A percentile compares a stretch with the other conserved stretches of the same genome.
These are phyloP conservation scores for Ametastegia equiseti DNA, from an alignment of 2,888 invertebrate species.

Conservation along the genomic window DNA sequence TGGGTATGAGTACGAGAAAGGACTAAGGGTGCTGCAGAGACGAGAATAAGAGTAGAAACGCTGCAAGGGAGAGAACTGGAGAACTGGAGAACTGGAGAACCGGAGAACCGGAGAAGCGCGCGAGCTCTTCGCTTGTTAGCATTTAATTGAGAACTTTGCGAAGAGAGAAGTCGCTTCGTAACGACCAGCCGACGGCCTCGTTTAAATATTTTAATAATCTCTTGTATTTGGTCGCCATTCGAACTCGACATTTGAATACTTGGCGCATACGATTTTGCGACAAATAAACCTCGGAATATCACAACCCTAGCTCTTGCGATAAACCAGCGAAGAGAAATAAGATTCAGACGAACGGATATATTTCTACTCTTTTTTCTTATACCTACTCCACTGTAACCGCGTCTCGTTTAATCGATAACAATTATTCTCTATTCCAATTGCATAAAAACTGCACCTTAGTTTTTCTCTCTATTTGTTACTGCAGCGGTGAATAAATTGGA, in stretches of 20 bases:
- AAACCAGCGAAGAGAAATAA: not conserved
- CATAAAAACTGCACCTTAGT: too few species aligned
- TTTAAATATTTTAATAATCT: conserved; percentile 72
- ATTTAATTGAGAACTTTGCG: conserved; percentile 71
- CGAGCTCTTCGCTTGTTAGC: conserved; percentile 71
- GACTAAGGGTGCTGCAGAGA: conserved; percentile 39
- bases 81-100: conserved; percentile 19
- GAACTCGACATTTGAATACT: conserved; percentile 43
- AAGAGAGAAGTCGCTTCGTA: conserved; percentile 58
- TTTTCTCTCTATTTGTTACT: too few species aligned
- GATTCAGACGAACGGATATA: not conserved
- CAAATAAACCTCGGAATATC: conserved; percentile 51
- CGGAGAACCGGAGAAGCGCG: conserved; percentile 53
- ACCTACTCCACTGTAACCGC: too few species aligned
- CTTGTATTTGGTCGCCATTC: conserved; percentile 63
- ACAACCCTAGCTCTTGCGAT: conserved; percentile 61
- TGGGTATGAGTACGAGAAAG: too few species aligned
- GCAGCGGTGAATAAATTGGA: too few species aligned
- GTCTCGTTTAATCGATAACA: not conserved
- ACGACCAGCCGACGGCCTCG: conserved; percentile 67
- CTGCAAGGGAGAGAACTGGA: not conserved
- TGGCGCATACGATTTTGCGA: conserved; percentile 32
- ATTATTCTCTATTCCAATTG: not conserved
- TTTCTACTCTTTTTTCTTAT: not conserved
- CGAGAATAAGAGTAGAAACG: conserved; percentile 19